These are phyloP conservation scores for Microcebus jonahi DNA, from an alignment of 2,113 vertebrate species.

Conservation along the genomic window DNA sequence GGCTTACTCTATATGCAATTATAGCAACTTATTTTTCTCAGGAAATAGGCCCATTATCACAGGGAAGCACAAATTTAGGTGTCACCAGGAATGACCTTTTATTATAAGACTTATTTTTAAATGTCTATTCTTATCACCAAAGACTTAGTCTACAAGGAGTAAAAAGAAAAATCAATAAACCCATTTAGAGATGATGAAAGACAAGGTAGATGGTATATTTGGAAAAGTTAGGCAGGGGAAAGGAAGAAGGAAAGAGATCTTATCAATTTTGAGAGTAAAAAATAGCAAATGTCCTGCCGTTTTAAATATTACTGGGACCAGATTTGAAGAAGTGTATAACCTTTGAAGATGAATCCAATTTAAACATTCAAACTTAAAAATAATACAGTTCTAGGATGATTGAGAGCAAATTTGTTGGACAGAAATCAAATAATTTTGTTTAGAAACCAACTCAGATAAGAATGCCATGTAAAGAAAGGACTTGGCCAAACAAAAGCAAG, in stretches of 20 bases:
- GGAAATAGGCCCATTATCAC: background rate
- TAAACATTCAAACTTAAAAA: background rate
- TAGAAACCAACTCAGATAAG: background rate
- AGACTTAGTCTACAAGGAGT: background rate
- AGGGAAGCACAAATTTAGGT: background rate
- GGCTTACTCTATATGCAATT: background rate
- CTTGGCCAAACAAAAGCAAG: background rate
- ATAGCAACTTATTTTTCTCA: background rate
- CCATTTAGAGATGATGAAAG: background rate
- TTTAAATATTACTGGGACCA: background rate
- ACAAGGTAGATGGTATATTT: background rate
- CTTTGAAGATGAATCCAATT: background rate
- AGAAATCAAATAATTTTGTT: background rate
- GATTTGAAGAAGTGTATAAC: background rate
- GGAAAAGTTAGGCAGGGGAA: background rate
- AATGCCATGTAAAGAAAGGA: background rate
- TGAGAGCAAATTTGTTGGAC: background rate
- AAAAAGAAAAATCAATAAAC: constrained; percentile 18
- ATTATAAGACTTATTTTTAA: constrained; percentile 29
- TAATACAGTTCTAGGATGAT: background rate
- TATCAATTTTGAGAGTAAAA: background rate
- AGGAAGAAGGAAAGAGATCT: background rate
- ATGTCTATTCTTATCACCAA: constrained; percentile 17
- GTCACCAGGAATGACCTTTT: background rate
- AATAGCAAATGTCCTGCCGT: background rate